Base-by-base conservation (phyloP, 92 coral and sea anemone species). In the Siderastrea radians region DNA sequence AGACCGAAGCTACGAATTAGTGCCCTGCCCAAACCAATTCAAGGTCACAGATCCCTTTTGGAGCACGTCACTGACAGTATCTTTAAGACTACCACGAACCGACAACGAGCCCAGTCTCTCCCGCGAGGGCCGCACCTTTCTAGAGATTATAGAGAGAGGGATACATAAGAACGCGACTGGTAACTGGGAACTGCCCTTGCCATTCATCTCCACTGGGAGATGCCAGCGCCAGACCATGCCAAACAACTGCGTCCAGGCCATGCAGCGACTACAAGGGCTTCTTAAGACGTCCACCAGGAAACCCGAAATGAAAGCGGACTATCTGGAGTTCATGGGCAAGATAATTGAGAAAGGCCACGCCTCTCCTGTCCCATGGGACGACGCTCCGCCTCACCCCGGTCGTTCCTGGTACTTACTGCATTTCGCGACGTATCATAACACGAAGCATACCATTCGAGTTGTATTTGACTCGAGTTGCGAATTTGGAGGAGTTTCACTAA, bases 101-200 rank as follows among this genome's bases (percentile, higher is more conserved):
- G 89, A 87, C 85, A 91, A 82, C 83, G 64, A 81, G 50, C 69
- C 77, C 6, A 55, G 83, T 62, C 85, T 88, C 43, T 91, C 92
- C n/a, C 13, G 69, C 11, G 87, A 91, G 59, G 94, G 88, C 87
- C 72, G 85, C 4, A 74, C 49, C 62, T 91, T 91, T 60, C 84
- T 85, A 44, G 59, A 80, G 38, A 74, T 76, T 10, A 77, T 94
- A 92, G 95, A 94, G 12, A 85, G 77, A 15, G 84, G 86, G 13
- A 57, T 84, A 50, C 90, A 80, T 84, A 89, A 85, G 84, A 94
- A 94, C 84, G 72, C 68, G 52, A 75, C 17, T 15, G 93, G 95
- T 5, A 81, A 91, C 71, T 91, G 91, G 93, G 96, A 94, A 74
- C 89, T 94, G 95, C 97, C 95, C 43, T 86, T 94, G 3, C 93